Percentiles rank a stretch among this genome's conserved stretches.
Evolutionary conservation across 2,888 invertebrate species (phyloP).

Genomic region (Priocnemis perturbator): DNA sequence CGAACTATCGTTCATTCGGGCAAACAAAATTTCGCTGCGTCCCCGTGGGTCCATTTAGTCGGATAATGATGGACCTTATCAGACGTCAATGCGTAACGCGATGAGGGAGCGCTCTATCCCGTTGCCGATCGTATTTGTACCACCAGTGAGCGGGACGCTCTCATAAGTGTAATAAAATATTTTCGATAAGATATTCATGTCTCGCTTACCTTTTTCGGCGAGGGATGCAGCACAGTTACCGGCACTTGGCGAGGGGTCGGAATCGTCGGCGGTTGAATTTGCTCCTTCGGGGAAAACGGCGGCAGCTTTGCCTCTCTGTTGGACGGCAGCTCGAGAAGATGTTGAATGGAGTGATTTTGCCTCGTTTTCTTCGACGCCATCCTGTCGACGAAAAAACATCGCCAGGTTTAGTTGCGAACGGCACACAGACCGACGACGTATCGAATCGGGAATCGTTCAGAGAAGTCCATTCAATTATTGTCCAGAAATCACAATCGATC

Average conservation of each 20-base stretch:
- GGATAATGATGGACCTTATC: too few relatives aligned
- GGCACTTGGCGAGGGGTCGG: slow-evolving; percentile 69
- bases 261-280: slow-evolving; percentile 58
- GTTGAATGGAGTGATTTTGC: slow-evolving; percentile 77
- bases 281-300: slow-evolving; percentile 58
- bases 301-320: slow-evolving; percentile 71
- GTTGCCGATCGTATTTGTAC: slow-evolving; percentile 12
- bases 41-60: too few relatives aligned
- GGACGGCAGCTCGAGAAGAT: slow-evolving; percentile 76
- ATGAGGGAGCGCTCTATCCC: background rate
- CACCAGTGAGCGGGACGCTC: slow-evolving; percentile 5
- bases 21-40: too few relatives aligned
- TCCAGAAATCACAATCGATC: background rate
- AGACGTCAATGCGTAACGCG: background rate
- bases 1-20: too few relatives aligned
- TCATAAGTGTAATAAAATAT: slow-evolving; percentile 14
- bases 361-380: slow-evolving; percentile 76
- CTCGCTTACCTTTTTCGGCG: slow-evolving; percentile 75
- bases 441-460: background rate
- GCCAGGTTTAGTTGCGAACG: background rate
- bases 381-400: slow-evolving; percentile 51
- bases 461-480: too few relatives aligned
- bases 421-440: background rate
- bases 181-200: slow-evolving; percentile 31
- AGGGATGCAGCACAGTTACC: slow-evolving; percentile 69